Evolutionary conservation across 2,888 invertebrate genomes (phyloP), one percentile per base, ranked within the genome.

Genomic region (Idaea straminata): DNA sequence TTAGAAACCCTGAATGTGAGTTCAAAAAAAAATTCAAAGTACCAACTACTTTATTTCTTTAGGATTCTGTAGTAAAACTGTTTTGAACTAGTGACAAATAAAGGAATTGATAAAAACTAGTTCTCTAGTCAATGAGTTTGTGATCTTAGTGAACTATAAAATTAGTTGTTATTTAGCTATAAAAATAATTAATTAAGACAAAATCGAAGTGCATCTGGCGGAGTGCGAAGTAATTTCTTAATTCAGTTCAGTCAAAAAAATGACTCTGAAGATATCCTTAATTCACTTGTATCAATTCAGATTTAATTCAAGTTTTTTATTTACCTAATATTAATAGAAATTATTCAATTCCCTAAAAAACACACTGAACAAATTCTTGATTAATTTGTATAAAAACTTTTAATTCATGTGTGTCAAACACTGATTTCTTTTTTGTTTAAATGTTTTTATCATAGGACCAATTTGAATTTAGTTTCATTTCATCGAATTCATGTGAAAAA

Each of bases 61-160:
- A 10, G 0, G 4, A 47, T 47, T 47, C 13, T 47, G 10, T 47
- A 47, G 10, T 47, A 10, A 47, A 47, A 10, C 7, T 47, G 13
- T 47, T 47, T 47, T 81, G 71, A 77, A 77, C 71, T 84, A 84
- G 81, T 74, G 75, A 83, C 74, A 80, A 84, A 79, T 79, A 79
- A 88, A 83, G 89, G 88, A 89, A 89, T 89, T 89, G 89, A 89
- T 82, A 74, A 62, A 58, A 25, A 74, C 74, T 85, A 85, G 85
- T 74, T 83, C 78, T 84, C 78, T 89, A 89, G 88, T 88, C 85
- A 88, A 87, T 88, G 81, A 80, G 80, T 87, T 84, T 88, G 89
- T 90, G 90, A 89, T 89, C 84, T 83, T 89, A 86, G 84, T 78
- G 81, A 65, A 63, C 69, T 72, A 67, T 66, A 47, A 57, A 35